These are phyloP conservation scores for Ephestia elutella DNA, from an alignment of 1,140 invertebrate species.

Conservation along the genomic window DNA sequence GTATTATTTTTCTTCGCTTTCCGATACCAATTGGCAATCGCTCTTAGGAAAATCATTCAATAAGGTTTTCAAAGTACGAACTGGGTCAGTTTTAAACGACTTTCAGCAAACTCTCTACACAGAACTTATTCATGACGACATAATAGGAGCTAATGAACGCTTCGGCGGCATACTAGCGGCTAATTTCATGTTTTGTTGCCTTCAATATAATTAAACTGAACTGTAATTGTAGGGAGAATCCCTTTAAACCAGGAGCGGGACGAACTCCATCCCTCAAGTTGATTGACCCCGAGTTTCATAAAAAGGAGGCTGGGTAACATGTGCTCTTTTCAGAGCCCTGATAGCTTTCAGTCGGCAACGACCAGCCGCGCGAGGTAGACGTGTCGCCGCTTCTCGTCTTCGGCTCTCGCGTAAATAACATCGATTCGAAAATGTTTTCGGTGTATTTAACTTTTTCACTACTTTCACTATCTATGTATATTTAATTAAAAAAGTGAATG, in stretches of 20 bases:
- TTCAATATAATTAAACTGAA: slow-evolving; percentile 15
- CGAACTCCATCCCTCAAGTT: slow-evolving; percentile 44
- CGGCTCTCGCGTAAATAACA: slow-evolving; percentile 47
- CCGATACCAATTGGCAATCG: no score
- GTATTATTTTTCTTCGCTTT: no score
- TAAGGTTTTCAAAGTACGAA: not conserved
- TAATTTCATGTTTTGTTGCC: slow-evolving; percentile 9
- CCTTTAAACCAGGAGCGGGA: slow-evolving; percentile 14
- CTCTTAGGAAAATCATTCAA: not conserved
- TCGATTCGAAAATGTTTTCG: slow-evolving; percentile 28
- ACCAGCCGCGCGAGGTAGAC: slow-evolving; percentile 24
- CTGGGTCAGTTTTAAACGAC: not conserved
- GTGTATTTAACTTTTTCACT: slow-evolving; percentile 14
- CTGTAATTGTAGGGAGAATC: slow-evolving; percentile 16
- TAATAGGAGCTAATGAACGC: slow-evolving; percentile 1
- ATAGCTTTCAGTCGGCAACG: slow-evolving; percentile 41
- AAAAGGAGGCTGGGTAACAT: slow-evolving; percentile 41
- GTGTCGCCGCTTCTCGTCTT: slow-evolving; percentile 15
- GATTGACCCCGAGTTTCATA: slow-evolving; percentile 48
- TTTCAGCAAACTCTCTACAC: not conserved
- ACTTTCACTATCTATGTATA: not conserved
- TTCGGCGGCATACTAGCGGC: not conserved
- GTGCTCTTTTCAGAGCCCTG: slow-evolving; percentile 41
- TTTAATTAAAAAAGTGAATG: not conserved
- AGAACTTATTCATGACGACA: slow-evolving; percentile 2